Conservation (phyloP, 2,797 vertebrate genomes). For the Helostoma temminkii region DNA sequence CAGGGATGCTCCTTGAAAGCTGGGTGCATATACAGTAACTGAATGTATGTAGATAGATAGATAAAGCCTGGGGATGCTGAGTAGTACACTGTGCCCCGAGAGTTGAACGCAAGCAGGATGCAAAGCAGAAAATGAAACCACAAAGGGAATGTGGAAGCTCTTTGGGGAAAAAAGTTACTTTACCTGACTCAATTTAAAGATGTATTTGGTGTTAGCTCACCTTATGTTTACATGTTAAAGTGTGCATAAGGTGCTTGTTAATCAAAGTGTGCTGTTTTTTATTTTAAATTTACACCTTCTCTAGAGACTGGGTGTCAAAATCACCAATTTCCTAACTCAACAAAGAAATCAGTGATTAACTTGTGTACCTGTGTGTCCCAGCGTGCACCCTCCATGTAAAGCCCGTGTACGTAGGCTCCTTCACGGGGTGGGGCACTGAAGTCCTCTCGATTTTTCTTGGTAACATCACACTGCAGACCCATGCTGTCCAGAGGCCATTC, state of each 20-base stretch:
- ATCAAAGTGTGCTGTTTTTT: conserved; percentile 15
- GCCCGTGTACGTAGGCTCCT: conserved; percentile 90
- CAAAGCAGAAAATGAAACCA: conserved; percentile 62
- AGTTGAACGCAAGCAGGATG: conserved; percentile 48
- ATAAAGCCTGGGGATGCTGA: conserved; percentile 62
- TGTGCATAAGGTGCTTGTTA: not conserved
- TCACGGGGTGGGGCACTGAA: conserved; percentile 89
- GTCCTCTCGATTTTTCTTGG: conserved; percentile 92
- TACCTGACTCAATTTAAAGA: conserved; percentile 49
- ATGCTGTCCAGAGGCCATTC: conserved; percentile 95
- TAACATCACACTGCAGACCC: conserved; percentile 93
- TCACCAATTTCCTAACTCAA: not conserved
- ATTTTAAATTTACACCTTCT: not conserved
- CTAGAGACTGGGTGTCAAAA: conserved; percentile 6
- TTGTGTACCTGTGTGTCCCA: conserved; percentile 88
- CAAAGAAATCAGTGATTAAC: conserved; percentile 8
- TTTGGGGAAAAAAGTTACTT: conserved; percentile 44
- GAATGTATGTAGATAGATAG: conserved; percentile 63
- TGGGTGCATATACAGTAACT: conserved; percentile 62
- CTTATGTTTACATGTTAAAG: conserved; percentile 8
- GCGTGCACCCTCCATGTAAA: conserved; percentile 95
- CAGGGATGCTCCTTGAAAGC: conserved; percentile 74
- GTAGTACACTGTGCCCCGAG: conserved; percentile 45
- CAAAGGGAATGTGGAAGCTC: conserved; percentile 44
- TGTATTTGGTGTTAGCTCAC: conserved; percentile 35